Evolutionary conservation across 1,140 invertebrate species (phyloP).

Genomic region (Carcinoscorpius rotundicauda): DNA sequence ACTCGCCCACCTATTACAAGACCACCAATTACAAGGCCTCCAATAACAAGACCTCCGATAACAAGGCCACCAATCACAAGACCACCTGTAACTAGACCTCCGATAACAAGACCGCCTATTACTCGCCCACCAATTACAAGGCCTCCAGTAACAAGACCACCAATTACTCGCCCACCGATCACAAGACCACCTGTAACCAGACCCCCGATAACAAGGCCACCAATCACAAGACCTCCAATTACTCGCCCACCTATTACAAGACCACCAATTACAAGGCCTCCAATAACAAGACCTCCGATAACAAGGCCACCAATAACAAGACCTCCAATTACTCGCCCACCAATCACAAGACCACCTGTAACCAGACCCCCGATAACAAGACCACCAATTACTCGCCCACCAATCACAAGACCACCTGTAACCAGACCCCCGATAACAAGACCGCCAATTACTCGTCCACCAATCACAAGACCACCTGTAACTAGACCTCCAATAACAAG

Average conservation of each 20-base stretch:
- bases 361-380: not conserved
- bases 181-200: not conserved
- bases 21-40: not conserved
- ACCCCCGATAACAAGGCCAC: not conserved
- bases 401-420: not conserved
- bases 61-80: not conserved
- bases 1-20: not conserved
- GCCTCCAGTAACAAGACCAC: not conserved
- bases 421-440: not conserved
- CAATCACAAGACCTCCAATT: not conserved
- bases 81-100: not conserved
- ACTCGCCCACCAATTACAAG: not conserved
- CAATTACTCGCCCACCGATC: not conserved
- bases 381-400: not conserved
- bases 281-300: slow-evolving; percentile 1
- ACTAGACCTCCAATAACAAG: not conserved
- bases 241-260: not conserved
- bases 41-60: not conserved
- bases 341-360: slow-evolving; percentile 2
- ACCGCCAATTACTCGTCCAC: not conserved
- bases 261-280: not conserved
- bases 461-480: not conserved
- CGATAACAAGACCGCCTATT: not conserved
- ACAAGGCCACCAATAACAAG: not conserved
- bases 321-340: not conserved